Evolutionary conservation across 2,113 vertebrate genomes (phyloP), one percentile per base, ranked within the genome.

Genomic region (Verasper variegatus): DNA sequence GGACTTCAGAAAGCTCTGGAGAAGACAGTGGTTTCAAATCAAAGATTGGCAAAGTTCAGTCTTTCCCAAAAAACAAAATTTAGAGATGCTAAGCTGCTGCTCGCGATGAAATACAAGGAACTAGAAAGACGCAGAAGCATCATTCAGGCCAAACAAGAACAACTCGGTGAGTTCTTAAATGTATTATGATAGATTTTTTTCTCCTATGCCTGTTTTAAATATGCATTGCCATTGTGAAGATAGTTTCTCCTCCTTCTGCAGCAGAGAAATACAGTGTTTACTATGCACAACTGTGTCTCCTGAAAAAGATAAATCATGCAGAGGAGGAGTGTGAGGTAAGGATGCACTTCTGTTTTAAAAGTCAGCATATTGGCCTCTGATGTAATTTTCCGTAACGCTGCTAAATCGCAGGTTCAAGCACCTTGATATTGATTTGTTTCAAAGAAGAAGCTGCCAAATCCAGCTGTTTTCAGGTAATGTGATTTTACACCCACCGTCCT

Each of bases 41-140:
- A 65, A 56, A 86, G 71, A 58, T 14, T 92, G 49, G 90, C 90
- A 26, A 74, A 89, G 72, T 20, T 55, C 23, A 80, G 24, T 74
- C 79, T 92, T 20, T 88, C 71, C 35, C 67, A 76, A 24, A 84
- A 86, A 63, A 78, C 90, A 1, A 67, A 37, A 47, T 80, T 90
- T 23, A 77, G 23, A 83, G 74, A 82, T 10, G 63, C 82, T 8
- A 92, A 88, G 66, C 2, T 85, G 37, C 68, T 86, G 1, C 83
- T 92, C 15, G 79, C 85, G 42, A 65, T 83, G 74, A 92, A 80
- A 62, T 86, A 89, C 75, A 88, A 78, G 52, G 68, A 83, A 47
- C 80, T 90, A 20, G 74, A 81, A 18, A 76, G 88, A 31, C 55
- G 89, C 1, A 52, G 52, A n/a, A 73, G 31, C 56, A 60, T 80